Evolutionary conservation across 2,113 vertebrate genomes (phyloP).

Genomic region (Ceyx margarethae): DNA sequence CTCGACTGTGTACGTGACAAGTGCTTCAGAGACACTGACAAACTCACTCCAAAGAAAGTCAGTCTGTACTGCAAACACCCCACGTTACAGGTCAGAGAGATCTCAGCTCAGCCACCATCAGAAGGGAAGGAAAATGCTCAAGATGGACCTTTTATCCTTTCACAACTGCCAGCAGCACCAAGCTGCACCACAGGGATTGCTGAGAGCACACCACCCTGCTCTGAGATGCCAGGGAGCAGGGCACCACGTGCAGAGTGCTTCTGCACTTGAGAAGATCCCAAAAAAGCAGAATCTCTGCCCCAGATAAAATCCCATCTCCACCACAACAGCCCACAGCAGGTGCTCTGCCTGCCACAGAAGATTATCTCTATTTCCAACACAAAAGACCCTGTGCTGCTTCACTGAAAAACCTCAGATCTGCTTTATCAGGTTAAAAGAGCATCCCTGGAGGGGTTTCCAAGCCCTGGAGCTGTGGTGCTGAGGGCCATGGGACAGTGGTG

Average conservation of each 20-base stretch:
- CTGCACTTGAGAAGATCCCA: neutral
- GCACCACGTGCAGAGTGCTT: rapidly evolving
- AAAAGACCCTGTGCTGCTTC: neutral
- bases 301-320: neutral
- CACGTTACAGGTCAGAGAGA: neutral
- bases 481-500: neutral
- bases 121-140: neutral
- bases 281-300: neutral
- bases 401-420: neutral
- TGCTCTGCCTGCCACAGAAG: neutral
- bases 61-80: neutral
- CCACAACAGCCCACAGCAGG: neutral
- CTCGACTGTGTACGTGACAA: neutral
- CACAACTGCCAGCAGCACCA: neutral
- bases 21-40: neutral
- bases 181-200: neutral
- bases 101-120: neutral
- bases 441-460: neutral
- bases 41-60: neutral
- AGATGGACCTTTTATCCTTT: neutral
- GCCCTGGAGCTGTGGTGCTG: neutral
- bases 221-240: neutral
- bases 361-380: neutral
- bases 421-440: neutral
- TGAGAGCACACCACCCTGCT: neutral